Conservation (phyloP, 2,113 vertebrate genomes). For the Pelusios castaneus region DNA sequence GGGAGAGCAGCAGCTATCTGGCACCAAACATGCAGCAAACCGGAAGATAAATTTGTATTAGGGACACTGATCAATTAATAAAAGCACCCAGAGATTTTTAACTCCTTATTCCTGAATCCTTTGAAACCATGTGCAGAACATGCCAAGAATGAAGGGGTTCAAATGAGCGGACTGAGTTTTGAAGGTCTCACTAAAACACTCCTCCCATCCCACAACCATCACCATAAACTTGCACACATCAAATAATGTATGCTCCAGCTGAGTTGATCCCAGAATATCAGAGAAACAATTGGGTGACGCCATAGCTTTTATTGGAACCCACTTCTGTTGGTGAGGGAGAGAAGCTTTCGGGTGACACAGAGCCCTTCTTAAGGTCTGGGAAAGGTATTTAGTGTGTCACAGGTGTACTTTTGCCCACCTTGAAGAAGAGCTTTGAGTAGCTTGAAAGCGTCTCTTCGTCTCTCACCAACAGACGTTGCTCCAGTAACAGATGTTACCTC, state of each 20-base stretch:
- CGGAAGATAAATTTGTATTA: too few species aligned
- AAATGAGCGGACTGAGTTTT: neutral
- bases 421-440: neutral
- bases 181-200: neutral
- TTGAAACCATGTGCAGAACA: neutral
- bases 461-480: too few species aligned
- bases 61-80: too few species aligned
- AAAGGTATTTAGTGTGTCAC: neutral
- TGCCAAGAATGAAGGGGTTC: neutral
- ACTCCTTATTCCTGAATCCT: too few species aligned
- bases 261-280: too few species aligned
- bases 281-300: too few species aligned
- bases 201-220: too few species aligned
- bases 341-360: neutral
- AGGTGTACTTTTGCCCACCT: neutral
- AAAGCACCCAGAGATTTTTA: too few species aligned
- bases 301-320: neutral
- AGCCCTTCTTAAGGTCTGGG: neutral
- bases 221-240: neutral
- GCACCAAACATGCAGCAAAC: too few species aligned
- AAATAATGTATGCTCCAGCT: too few species aligned
- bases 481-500: neutral
- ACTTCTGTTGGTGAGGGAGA: neutral
- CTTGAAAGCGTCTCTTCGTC: neutral
- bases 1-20: too few species aligned